Evolutionary conservation across 2,888 invertebrate genomes (phyloP), one percentile per base, ranked within the genome.

Genomic region (Mimas tiliae): DNA sequence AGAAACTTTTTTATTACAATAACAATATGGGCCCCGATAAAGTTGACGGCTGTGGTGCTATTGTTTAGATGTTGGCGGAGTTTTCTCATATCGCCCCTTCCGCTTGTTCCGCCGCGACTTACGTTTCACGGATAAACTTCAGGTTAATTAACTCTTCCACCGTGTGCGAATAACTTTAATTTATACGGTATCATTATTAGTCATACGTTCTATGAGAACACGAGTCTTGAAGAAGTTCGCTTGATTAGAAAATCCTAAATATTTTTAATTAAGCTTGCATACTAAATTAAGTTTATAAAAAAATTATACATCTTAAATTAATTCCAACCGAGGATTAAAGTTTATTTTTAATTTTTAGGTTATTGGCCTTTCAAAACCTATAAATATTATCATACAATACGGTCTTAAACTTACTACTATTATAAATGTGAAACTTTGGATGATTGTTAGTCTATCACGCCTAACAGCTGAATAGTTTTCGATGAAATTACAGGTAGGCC

Each of bases 81-180:
- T 89, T 90, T 89, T 88, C 87, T 89, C 88, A 89, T 90, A 88
- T 86, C 83, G 81, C 48, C 58, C 77, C 79, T 80, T 79, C 79
- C 77, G 76, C 76, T 76, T 76, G 73, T 81, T 79, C 72, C 74
- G 70, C 48, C 76, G 72, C 79, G 82, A 85, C 83, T 85, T 83
- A 76, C 77, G 77, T 80, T 76, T 72, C 75, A 75, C 79, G 68
- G 70, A 64, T 76, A 74, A 88, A 88, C 82, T 90, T 87, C 82
- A 82, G 80, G 84, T 88, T 91, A 90, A 91, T 90, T 89, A 91
- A 90, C 85, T 88, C 83, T 75, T 82, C 79, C 77, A 33, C 47
- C 62, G n/a, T n/a, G 27, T 4, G 47, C 33, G 62, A 47, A 33
- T 42, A 62, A 62, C 62, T 62, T 62, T 62, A 45, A 62, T 38